phyloP scores from a whole-genome alignment of 2,113 vertebrate species.

The Conger conger region DNA sequence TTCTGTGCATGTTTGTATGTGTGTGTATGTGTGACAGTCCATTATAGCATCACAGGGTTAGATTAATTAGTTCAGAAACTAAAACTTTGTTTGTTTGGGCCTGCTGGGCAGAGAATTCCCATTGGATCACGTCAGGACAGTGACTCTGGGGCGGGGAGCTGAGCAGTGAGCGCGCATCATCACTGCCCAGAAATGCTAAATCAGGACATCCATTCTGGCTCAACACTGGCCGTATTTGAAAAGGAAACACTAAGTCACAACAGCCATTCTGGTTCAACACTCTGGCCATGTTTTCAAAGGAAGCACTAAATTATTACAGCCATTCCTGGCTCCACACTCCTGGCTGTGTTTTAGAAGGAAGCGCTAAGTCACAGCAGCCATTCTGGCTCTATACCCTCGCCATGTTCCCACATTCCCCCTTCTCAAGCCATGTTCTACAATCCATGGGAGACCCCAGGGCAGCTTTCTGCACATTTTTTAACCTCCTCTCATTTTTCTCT shows the following conservation, averaged over 20 bases:
- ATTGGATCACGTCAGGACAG: not conserved
- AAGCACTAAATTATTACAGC: not conserved
- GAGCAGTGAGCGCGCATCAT: not conserved
- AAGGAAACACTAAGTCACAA: not conserved
- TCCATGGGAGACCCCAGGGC: not conserved
- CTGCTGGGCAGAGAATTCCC: constrained; percentile 6
- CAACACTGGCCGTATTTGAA: not conserved
- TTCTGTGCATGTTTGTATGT: not conserved
- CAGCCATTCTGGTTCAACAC: not conserved
- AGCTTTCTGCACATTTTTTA: not conserved
- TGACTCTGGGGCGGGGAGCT: not conserved
- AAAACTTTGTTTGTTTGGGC: not conserved
- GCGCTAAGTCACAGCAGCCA: not conserved
- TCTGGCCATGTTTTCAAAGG: not conserved
- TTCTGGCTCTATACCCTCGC: not conserved
- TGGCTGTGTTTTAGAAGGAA: not conserved
- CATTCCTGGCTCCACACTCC: not conserved
- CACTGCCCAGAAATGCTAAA: not conserved
- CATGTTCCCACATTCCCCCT: not conserved
- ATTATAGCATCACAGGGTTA: not conserved
- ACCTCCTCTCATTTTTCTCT: not conserved
- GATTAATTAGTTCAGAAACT: constrained; percentile 1
- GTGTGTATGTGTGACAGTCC: not conserved
- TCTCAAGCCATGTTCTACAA: not conserved
- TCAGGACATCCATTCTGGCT: not conserved